phyloP scores from a whole-genome alignment of 2,888 invertebrate genomes.

The Epinotia demarniana region DNA sequence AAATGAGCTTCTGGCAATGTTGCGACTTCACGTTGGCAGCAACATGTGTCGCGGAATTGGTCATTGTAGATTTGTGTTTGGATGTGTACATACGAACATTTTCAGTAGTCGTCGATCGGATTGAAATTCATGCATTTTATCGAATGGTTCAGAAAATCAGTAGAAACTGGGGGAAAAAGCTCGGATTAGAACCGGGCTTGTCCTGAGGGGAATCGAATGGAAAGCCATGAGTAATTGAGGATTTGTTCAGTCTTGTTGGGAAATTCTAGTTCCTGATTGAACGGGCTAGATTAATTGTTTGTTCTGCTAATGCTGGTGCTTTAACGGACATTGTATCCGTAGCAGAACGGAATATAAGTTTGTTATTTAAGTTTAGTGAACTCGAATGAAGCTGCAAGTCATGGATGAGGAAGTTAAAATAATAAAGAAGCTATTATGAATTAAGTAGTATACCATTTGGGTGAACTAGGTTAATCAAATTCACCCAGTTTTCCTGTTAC shows the following conservation, averaged over 20 bases:
- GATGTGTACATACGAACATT: neutral
- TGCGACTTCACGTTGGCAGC: too few species aligned
- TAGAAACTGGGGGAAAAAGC: slow-evolving; percentile 12
- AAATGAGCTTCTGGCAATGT: too few species aligned
- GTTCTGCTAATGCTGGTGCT: slow-evolving; percentile 2
- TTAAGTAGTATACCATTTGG: too few species aligned
- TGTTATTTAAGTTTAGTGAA: too few species aligned
- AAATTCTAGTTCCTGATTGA: slow-evolving; percentile 4
- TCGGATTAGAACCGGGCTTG: neutral
- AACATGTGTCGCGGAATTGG: too few species aligned
- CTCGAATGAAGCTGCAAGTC: neutral
- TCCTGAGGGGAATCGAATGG: slow-evolving; percentile 10
- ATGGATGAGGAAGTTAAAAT: neutral
- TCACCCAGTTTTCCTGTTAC: too few species aligned
- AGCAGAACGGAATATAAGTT: too few species aligned
- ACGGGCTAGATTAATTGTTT: slow-evolving; percentile 5
- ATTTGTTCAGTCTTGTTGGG: slow-evolving; percentile 12
- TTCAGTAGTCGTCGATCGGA: neutral
- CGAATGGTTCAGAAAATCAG: slow-evolving; percentile 13
- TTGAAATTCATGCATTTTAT: slow-evolving; percentile 1
- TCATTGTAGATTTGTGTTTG: neutral
- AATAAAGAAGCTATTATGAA: too few species aligned
- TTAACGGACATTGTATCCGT: too few species aligned
- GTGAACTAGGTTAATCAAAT: too few species aligned
- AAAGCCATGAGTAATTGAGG: slow-evolving; percentile 12